Base-by-base conservation (phyloP, 2,113 vertebrate species). In the Rhabdomys dilectus region DNA sequence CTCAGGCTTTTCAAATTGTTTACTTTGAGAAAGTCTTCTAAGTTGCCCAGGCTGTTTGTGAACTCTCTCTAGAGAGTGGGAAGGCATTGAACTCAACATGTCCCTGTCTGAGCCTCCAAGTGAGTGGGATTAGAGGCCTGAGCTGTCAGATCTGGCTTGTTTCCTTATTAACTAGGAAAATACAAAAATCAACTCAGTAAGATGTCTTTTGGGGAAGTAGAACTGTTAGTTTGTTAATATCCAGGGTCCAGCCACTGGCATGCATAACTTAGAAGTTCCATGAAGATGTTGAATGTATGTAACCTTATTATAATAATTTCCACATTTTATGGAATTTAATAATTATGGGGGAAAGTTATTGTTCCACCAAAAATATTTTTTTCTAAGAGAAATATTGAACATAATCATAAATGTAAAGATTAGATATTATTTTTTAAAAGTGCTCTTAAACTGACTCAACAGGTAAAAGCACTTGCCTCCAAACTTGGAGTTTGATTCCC, bases 341-440 rank as follows among this genome's bases (percentile, higher is more conserved):
- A 90, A 94, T 31, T 68, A 31, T 34, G 10, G 22, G 13, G 60
- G 48, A 62, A 77, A 80, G 21, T 16, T 91, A 42, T 95, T 93
- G 42, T 4, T 42, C 26, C 26, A 95, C 21, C 73, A 87, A 80
- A 91, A 91, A 86, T 39, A 39, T 60, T 16, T 88, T 70, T 78
- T 91, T 60, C 34, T 26, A 93, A 60, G 26, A 88, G 51, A 96
- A 92, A 94, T 60, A 56, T 13, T 82, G 62, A 95, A 81, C 29
- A 72, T 66, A 26, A 72, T 3, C 42, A 88, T 26, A 87, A 12
- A 62, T 12, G 66, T 36, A 53, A 39, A 60, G 26, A 60, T 73
- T 73, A 80, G 36, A 39, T 75, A 53, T 53, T 95, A 24, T 58
- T 45, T 76, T 76, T 76, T 22, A 81, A 81, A 51, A 45, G 17